Evolutionary conservation across 2,888 invertebrate genomes (phyloP).

Genomic region (Mellilla xanthometata): DNA sequence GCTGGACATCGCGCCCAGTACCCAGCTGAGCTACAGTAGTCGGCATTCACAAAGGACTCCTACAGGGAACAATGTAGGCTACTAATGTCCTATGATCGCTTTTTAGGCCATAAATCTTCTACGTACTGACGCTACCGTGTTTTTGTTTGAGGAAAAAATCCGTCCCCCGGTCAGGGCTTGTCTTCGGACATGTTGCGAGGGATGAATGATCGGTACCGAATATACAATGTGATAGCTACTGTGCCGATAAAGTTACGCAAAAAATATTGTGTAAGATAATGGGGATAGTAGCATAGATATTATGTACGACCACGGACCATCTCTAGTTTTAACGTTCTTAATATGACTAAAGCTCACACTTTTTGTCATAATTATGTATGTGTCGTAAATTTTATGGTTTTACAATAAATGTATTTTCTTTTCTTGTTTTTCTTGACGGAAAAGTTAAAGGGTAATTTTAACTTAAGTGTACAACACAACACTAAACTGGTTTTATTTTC

Average conservation of each 20-base stretch:
- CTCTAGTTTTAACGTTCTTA: too few relatives aligned
- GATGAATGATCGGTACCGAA: slow-evolving; percentile 5
- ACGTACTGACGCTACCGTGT: slow-evolving; percentile 44
- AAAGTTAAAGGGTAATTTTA: too few relatives aligned
- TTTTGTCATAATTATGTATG: too few relatives aligned
- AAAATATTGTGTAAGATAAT: too few relatives aligned
- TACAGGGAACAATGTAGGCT: slow-evolving; percentile 66
- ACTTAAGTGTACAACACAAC: too few relatives aligned
- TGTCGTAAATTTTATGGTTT: too few relatives aligned
- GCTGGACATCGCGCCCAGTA: slow-evolving; percentile 22
- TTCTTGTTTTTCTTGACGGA: too few relatives aligned
- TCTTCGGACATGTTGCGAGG: slow-evolving; percentile 31
- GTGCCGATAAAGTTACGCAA: background rate
- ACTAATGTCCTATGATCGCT: slow-evolving; percentile 79
- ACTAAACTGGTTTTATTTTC: too few relatives aligned
- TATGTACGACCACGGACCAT: too few relatives aligned
- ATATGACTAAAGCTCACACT: too few relatives aligned
- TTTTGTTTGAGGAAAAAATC: slow-evolving; percentile 47
- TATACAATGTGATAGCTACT: background rate
- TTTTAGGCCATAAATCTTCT: slow-evolving; percentile 72
- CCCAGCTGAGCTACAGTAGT: slow-evolving; percentile 37
- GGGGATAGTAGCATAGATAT: too few relatives aligned
- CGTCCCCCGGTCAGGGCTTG: slow-evolving; percentile 32
- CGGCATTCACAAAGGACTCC: slow-evolving; percentile 61
- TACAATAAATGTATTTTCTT: too few relatives aligned